Evolutionary conservation across 2,888 invertebrate species (phyloP), one percentile per base, ranked within the genome.

Genomic region (Agapostemon virescens): DNA sequence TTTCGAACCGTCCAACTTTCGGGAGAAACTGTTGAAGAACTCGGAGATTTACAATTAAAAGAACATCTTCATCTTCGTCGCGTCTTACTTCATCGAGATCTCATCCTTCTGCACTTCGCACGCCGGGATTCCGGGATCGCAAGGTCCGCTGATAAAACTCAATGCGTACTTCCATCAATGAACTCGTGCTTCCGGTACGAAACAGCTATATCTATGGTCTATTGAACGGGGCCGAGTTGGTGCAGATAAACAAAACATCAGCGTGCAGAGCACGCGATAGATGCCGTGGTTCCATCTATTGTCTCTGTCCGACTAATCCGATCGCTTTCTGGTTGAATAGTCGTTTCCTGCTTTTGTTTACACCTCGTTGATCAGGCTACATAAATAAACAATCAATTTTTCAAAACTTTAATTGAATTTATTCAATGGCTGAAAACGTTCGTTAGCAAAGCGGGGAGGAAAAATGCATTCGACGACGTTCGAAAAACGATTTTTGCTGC

Each of bases 21-120:
- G 20, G 61, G 23, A 5, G 23, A 33, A 58, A 58, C 30, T 63
- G 36, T 30, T 33, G 20, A 20, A 20, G 36, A 63, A 33, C 63
- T n/a, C 36, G 33, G 63, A 36, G 36, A 36, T 63, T 63, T 63
- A 63, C 63, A 63, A 63, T 63, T 63, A 63, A 63, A 63, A 63
- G 36, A 63, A 63, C n/a, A 63, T 63, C 33, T 63, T 36, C 33
- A 5, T 36, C 63, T 63, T 63, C 63, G 30, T 33, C 36, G 36
- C 4, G 11, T 36, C 4, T n/a, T 5, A n/a, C 20, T 63, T 33
- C 20, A 7, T 30, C 20, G 15, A 20, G 17, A 30, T 30, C 58
- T 30, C 17, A 6, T 30, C 1, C 15, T 9, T 13, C 17, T 17
- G 26, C 45, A 45, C 20, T 30, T 58, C 58, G 26, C 30, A 1